phyloP scores from a whole-genome alignment of 2,888 invertebrate species.

The Papilio gigon region DNA sequence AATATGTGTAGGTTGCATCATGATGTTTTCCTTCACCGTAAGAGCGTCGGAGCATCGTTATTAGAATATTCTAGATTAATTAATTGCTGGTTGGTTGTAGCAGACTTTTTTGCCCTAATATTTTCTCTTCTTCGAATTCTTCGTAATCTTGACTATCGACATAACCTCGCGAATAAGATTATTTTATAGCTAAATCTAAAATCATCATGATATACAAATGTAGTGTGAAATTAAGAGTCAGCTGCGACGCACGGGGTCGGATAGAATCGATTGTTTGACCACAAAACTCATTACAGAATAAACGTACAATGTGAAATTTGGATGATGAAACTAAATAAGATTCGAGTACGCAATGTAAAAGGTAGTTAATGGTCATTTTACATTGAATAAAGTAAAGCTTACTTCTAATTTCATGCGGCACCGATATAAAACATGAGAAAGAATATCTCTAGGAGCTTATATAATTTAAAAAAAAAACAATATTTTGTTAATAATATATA shows the following conservation, averaged over 20 bases:
- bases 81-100: too few relatives aligned
- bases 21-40: too few relatives aligned
- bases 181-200: constrained; percentile 55
- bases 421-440: constrained; percentile 8
- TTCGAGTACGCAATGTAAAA: constrained; percentile 47
- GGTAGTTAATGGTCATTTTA: constrained; percentile 46
- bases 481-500: too few relatives aligned
- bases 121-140: too few relatives aligned
- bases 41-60: too few relatives aligned
- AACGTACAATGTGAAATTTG: constrained; percentile 65
- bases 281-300: constrained; percentile 75
- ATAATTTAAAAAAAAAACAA: too few relatives aligned
- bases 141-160: too few relatives aligned
- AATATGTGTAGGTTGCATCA: too few relatives aligned
- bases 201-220: constrained; percentile 59
- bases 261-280: constrained; percentile 72
- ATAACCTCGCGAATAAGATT: constrained; percentile 51
- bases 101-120: too few relatives aligned
- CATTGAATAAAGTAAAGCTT: constrained; percentile 28
- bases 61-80: too few relatives aligned
- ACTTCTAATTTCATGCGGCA: not conserved
- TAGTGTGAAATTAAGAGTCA: constrained; percentile 76
- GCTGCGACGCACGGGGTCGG: constrained; percentile 53
- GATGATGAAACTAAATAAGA: constrained; percentile 53
- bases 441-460: too few relatives aligned